Conservation (phyloP, 2,888 invertebrate genomes). For the Atrina japonica region DNA sequence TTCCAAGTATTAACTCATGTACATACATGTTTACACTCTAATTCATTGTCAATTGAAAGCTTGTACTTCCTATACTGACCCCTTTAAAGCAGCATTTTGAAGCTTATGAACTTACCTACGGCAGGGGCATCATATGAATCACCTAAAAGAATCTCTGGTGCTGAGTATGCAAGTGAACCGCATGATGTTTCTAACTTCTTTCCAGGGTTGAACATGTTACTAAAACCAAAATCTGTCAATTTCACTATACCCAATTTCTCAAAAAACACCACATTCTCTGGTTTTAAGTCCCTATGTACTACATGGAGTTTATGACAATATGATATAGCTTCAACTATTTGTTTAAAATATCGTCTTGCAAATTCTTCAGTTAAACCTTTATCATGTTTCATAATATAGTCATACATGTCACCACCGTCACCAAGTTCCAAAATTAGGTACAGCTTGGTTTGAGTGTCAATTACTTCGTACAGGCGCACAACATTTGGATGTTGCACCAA, state of each 20-base stretch:
- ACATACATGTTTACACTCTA: no score
- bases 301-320: constrained; percentile 96
- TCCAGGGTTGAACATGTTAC: constrained; percentile 93
- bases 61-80: no score
- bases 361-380: constrained; percentile 85
- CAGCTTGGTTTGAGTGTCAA: constrained; percentile 98
- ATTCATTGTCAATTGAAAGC: no score
- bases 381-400: constrained; percentile 98
- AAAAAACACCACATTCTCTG: constrained; percentile 99
- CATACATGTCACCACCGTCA: constrained; percentile 99
- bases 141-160: constrained; percentile 98
- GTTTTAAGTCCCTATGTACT: constrained; percentile 96
- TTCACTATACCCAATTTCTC: constrained; percentile 98
- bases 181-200: constrained; percentile 98
- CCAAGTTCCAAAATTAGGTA: constrained; percentile 96
- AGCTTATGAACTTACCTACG: constrained; percentile 93
- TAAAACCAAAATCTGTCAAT: constrained; percentile 97
- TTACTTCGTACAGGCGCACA: constrained; percentile 98
- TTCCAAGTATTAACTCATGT: no score
- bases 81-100: no score
- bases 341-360: constrained; percentile 91
- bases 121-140: constrained; percentile 99
- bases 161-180: constrained; percentile 98
- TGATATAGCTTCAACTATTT: constrained; percentile 98
- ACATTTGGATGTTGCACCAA: constrained; percentile 99